These are phyloP conservation scores for Petrolisthes manimaculis DNA, from an alignment of 2,888 invertebrate species.

Conservation along the genomic window DNA sequence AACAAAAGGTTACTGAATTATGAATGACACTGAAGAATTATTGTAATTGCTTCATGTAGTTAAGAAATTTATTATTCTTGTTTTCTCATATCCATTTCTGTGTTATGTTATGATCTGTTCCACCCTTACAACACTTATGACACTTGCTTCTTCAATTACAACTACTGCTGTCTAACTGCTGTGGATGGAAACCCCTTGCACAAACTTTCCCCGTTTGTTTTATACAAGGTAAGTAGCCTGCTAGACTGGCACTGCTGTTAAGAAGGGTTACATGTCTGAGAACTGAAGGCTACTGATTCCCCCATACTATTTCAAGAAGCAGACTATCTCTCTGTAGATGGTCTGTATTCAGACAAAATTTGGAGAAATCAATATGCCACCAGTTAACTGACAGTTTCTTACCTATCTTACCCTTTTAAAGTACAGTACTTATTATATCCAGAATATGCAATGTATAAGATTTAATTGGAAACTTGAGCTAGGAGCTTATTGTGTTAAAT, in stretches of 20 bases:
- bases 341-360: no score
- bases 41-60: background rate
- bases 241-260: background rate
- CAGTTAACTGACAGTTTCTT: no score
- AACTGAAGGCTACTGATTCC: no score
- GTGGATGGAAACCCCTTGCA: constrained; percentile 1
- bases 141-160: constrained; percentile 9
- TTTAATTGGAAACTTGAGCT: no score
- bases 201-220: constrained; percentile 18
- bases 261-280: no score
- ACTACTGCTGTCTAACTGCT: background rate
- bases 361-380: no score
- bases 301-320: no score
- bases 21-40: constrained; percentile 12
- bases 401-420: no score
- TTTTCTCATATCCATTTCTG: background rate
- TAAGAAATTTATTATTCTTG: background rate
- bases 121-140: background rate
- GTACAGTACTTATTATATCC: no score
- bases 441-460: no score
- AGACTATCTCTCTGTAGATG: no score
- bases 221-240: constrained; percentile 15
- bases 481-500: no score
- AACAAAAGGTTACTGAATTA: background rate
- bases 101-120: background rate